These are phyloP conservation scores for Drosophila nigrodunni DNA, from an alignment of 1,140 invertebrate genomes.

Conservation along the genomic window DNA sequence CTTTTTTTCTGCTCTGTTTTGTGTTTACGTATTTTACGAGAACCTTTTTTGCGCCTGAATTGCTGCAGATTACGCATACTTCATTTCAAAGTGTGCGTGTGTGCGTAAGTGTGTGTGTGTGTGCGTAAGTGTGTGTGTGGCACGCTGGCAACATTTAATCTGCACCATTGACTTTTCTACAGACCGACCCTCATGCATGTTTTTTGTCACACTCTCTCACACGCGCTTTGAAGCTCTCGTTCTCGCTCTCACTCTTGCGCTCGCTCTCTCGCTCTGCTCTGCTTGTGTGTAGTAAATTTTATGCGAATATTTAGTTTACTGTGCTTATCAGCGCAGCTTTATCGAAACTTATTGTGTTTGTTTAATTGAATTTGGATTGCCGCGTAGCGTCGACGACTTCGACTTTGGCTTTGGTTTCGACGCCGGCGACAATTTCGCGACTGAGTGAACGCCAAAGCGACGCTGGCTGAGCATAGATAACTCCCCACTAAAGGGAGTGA, in stretches of 20 bases:
- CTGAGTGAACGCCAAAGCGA: constrained; percentile 59
- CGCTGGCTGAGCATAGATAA: constrained; percentile 63
- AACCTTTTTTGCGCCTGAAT: constrained; percentile 81
- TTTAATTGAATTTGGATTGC: constrained; percentile 85
- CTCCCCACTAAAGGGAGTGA: background rate
- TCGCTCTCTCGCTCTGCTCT: background rate
- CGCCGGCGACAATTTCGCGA: constrained; percentile 75
- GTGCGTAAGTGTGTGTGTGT: constrained; percentile 19
- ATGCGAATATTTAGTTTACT: constrained; percentile 83
- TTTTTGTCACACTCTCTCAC: constrained; percentile 38
- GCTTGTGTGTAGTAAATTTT: constrained; percentile 68
- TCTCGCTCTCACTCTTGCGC: background rate
- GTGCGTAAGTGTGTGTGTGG: constrained; percentile 31
- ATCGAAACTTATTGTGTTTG: constrained; percentile 85
- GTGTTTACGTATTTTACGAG: constrained; percentile 67
- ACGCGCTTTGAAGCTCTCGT: background rate
- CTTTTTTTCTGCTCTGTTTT: constrained; percentile 38
- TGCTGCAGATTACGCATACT: constrained; percentile 81
- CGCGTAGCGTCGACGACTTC: constrained; percentile 35
- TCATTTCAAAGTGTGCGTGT: constrained; percentile 35
- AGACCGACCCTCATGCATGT: constrained; percentile 37
- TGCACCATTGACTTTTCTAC: constrained; percentile 83
- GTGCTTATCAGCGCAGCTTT: constrained; percentile 78
- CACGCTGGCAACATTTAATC: constrained; percentile 72
- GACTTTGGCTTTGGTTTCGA: constrained; percentile 7